These are phyloP conservation scores for Tragelaphus scriptus DNA, from an alignment of 2,113 vertebrate genomes.

Conservation along the genomic window DNA sequence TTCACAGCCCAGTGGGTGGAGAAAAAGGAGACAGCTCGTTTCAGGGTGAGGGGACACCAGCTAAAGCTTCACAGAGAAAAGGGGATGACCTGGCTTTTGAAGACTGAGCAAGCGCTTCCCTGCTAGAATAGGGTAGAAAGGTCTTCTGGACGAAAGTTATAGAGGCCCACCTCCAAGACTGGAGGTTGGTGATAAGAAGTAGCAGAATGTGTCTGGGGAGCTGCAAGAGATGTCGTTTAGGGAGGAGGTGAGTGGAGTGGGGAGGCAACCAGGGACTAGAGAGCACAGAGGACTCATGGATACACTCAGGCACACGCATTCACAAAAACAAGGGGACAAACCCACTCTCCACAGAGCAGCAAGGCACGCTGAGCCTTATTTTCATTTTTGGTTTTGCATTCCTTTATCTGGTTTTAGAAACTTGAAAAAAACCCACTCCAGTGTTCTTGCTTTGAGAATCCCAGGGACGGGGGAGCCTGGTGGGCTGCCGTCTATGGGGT, in stretches of 20 bases:
- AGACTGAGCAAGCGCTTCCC: not conserved
- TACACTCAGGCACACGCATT: rapidly evolving
- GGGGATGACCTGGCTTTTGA: not conserved
- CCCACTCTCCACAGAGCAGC: not conserved
- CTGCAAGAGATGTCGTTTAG: rapidly evolving
- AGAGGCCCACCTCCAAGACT: not conserved
- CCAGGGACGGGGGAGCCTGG: too few species aligned
- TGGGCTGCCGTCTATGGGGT: too few species aligned
- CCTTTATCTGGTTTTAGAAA: not conserved
- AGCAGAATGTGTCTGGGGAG: not conserved
- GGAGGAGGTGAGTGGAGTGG: not conserved
- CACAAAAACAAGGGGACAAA: not conserved
- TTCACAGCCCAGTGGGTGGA: not conserved
- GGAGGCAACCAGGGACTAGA: not conserved
- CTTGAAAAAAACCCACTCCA: not conserved
- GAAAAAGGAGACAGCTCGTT: not conserved
- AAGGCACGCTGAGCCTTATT: not conserved
- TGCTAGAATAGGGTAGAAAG: not conserved
- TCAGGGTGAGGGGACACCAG: not conserved
- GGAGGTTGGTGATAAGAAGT: not conserved
- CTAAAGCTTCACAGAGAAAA: not conserved
- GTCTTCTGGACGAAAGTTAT: not conserved
- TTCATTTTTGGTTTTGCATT: not conserved
- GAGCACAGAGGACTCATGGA: not conserved
- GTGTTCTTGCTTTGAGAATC: too few species aligned